phyloP scores from a whole-genome alignment of 2,113 vertebrate species.

The Nothocercus julius region DNA sequence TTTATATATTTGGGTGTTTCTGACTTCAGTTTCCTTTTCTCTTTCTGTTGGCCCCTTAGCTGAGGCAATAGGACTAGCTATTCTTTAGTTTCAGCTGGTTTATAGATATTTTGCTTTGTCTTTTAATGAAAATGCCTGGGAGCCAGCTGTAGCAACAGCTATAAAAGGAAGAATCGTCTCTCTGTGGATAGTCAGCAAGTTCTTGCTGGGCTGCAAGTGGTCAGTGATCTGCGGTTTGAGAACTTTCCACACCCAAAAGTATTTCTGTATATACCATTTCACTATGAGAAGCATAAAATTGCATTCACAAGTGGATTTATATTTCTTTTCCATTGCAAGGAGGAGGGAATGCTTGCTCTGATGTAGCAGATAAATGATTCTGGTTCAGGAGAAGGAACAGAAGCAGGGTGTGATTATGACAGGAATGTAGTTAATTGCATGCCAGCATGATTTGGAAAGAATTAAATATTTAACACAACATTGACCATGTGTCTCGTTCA shows the following conservation, averaged over 20 bases:
- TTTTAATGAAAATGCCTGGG: not conserved
- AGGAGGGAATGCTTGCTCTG: not conserved
- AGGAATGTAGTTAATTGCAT: not conserved
- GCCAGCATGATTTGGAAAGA: slow-evolving; percentile 5
- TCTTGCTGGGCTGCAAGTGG: not conserved
- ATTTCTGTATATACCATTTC: slow-evolving; percentile 17
- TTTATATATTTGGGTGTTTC: not conserved
- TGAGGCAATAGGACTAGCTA: not conserved
- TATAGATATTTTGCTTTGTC: slow-evolving; percentile 33
- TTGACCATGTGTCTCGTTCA: not conserved
- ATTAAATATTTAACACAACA: not conserved
- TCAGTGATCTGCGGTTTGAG: not conserved
- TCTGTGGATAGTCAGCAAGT: not conserved
- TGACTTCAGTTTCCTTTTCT: not conserved
- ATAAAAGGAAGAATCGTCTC: slow-evolving; percentile 37
- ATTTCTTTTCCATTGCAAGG: not conserved
- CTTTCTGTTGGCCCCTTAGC: not conserved
- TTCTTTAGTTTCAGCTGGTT: slow-evolving; percentile 44
- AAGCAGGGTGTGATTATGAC: not conserved
- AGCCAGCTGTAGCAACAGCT: slow-evolving; percentile 51
- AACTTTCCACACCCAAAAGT: slow-evolving; percentile 5
- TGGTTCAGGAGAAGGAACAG: not conserved
- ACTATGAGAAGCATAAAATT: not conserved
- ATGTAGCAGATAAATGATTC: not conserved
- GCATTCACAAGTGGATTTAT: not conserved